Evolutionary conservation across 2,113 vertebrate species (phyloP), one percentile per base, ranked within the genome.

Genomic region (Leptosomus discolor): DNA sequence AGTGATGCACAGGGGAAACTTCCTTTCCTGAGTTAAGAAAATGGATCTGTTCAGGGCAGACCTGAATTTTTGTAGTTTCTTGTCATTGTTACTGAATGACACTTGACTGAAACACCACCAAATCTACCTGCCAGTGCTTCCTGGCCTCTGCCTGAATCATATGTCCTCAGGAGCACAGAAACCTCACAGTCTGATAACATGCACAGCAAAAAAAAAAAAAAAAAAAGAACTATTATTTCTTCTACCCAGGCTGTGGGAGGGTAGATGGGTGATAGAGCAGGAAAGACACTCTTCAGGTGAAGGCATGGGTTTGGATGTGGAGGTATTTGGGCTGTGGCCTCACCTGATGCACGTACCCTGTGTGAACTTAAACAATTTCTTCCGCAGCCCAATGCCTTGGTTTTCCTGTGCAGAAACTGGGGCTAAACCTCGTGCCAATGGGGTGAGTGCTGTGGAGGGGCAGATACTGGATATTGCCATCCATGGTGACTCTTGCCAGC

Each of bases 401-500:
- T 82, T 71, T 92, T 82, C 13, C 46, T 18, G 2, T 34, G 26
- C 53, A 37, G 71, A 82, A 95, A 79, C 37, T 1, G 2, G 37
- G 43, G n/a, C 17, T 65, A 37, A 43, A 50, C 12, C 7, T 46
- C 65, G 27, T 54, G 43, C 61, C 10, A 12, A 2, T 1, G 10
- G 37, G 30, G 13, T 75, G 53, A 70, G 63, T 2, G 0, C 41
- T 80, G 64, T 37, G 3, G 2, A 1, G 4, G 13, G 9, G 22
- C 39, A 90, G 45, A 46, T 15, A 46, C 45, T n/a, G n/a, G 12
- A 27, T 79, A 11, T 0, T 61, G 56, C 51, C 53, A 29, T 32
- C n/a, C 46, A 0, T 15, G 18, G 37, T 63, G n/a, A 39, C 45
- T 41, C 29, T 19, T 79, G 30, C 23, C 58, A 77, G 17, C 34